These are phyloP conservation scores for Nipponia nippon DNA, from an alignment of 2,113 vertebrate species.

Conservation along the genomic window DNA sequence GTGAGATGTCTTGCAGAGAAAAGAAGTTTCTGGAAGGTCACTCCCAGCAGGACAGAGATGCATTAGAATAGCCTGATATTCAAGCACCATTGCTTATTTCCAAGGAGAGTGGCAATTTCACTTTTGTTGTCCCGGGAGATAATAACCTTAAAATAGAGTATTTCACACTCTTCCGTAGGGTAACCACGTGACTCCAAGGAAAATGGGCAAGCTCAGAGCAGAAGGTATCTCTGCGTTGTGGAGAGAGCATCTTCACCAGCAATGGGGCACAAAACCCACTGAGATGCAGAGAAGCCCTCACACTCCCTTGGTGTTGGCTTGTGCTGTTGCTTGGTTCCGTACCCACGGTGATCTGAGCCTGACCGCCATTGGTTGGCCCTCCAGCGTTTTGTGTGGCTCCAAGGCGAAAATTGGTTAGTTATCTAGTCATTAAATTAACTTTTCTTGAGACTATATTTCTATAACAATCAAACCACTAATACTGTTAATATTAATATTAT, in stretches of 20 bases:
- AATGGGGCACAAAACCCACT: background rate
- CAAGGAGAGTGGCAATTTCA: constrained; percentile 7
- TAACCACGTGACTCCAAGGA: background rate
- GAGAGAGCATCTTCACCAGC: background rate
- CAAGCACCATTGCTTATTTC: constrained; percentile 16
- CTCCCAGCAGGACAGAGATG: constrained; percentile 30
- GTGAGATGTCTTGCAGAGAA: constrained; percentile 4
- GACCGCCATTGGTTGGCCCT: background rate
- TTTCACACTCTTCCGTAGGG: background rate
- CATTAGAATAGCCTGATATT: constrained; percentile 17
- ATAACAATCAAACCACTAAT: background rate
- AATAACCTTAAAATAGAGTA: constrained; percentile 18
- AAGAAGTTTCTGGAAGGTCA: constrained; percentile 49
- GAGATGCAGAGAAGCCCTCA: background rate
- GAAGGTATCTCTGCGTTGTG: background rate
- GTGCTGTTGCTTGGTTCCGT: background rate
- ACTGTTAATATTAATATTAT: background rate
- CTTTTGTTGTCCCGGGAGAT: background rate
- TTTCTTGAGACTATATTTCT: background rate
- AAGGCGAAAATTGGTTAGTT: background rate
- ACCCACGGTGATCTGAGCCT: background rate
- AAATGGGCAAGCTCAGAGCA: background rate
- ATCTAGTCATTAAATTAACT: background rate
- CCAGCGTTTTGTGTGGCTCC: background rate
- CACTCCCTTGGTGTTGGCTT: rapidly evolving